Evolutionary conservation across 1,140 invertebrate species (phyloP).

Genomic region (Hypsibius dujardini): DNA sequence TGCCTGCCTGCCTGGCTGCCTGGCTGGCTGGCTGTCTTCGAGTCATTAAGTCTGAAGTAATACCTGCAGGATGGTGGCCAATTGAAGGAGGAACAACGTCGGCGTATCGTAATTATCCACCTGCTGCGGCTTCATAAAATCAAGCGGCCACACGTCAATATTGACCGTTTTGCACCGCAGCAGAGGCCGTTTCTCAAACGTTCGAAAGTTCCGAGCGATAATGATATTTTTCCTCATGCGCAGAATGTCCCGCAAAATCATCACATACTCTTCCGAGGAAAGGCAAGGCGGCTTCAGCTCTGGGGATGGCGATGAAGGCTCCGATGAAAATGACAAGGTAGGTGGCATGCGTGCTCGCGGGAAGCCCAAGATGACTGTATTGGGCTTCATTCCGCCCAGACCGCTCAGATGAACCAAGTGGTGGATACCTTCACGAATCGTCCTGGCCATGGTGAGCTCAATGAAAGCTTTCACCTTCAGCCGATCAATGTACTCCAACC

Average conservation of each 20-base stretch:
- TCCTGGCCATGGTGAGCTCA: conserved; percentile 70
- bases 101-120: conserved; percentile 59
- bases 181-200: conserved; percentile 43
- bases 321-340: conserved; percentile 25
- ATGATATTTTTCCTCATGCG: conserved; percentile 86
- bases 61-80: conserved; percentile 93
- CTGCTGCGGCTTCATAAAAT: conserved; percentile 53
- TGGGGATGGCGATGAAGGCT: background rate
- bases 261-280: conserved; percentile 56
- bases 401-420: conserved; percentile 79
- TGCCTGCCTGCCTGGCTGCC: no score
- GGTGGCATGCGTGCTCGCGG: conserved; percentile 34
- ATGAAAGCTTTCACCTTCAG: conserved; percentile 85
- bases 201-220: conserved; percentile 72
- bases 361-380: conserved; percentile 71
- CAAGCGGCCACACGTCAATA: conserved; percentile 93
- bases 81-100: conserved; percentile 81
- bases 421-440: conserved; percentile 68
- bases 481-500: conserved; percentile 69
- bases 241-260: conserved; percentile 62
- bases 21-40: no score
- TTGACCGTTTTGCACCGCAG: conserved; percentile 40
- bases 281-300: conserved; percentile 28
- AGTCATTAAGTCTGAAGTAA: no score
- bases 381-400: conserved; percentile 95